Evolutionary conservation across 2,888 invertebrate species (phyloP).

Genomic region (Tillus elongatus): DNA sequence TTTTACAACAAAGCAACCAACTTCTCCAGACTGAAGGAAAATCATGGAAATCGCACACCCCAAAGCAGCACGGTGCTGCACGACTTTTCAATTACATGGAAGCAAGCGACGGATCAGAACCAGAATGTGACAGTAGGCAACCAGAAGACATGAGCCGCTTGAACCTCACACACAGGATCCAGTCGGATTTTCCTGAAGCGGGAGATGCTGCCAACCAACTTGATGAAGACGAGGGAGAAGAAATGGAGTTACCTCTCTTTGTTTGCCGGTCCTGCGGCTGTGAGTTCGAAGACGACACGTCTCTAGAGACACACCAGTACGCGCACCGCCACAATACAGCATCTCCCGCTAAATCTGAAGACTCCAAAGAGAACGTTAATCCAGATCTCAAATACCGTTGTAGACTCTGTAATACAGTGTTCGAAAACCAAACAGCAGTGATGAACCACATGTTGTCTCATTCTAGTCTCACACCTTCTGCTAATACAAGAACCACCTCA

Average conservation of each 20-base stretch:
- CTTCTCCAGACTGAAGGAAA: slow-evolving; percentile 32
- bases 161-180: slow-evolving; percentile 36
- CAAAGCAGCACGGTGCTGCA: slow-evolving; percentile 53
- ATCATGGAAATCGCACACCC: slow-evolving; percentile 30
- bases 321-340: slow-evolving; percentile 42
- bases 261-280: slow-evolving; percentile 47
- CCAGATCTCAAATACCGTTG: slow-evolving; percentile 41
- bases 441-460: slow-evolving; percentile 45
- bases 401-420: slow-evolving; percentile 41
- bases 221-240: slow-evolving; percentile 38
- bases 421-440: slow-evolving; percentile 41
- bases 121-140: slow-evolving; percentile 41
- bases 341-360: slow-evolving; percentile 44
- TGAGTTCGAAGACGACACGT: slow-evolving; percentile 46
- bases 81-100: slow-evolving; percentile 65
- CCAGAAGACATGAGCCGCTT: slow-evolving; percentile 36
- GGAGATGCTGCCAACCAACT: slow-evolving; percentile 45
- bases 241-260: slow-evolving; percentile 43
- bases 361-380: slow-evolving; percentile 40
- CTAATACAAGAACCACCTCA: slow-evolving; percentile 27
- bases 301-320: slow-evolving; percentile 43
- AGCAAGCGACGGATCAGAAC: slow-evolving; percentile 62
- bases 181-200: slow-evolving; percentile 57
- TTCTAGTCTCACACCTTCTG: slow-evolving; percentile 36
- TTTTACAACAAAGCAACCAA: slow-evolving; percentile 37